These are phyloP conservation scores for Notospermus geniculatus DNA, from an alignment of 1,140 invertebrate genomes.

Conservation along the genomic window DNA sequence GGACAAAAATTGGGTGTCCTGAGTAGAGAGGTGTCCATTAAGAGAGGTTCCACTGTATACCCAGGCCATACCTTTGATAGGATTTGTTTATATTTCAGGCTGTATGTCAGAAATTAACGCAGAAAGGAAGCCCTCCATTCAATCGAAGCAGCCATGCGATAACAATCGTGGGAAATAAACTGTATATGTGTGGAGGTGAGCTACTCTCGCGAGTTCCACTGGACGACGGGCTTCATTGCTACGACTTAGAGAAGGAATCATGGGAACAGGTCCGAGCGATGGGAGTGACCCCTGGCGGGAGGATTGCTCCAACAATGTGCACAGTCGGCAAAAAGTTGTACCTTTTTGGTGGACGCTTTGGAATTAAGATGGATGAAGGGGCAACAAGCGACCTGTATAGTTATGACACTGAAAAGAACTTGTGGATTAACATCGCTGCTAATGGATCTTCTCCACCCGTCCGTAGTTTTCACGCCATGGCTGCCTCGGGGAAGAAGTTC, in stretches of 20 bases:
- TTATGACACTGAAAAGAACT: slow-evolving; percentile 20
- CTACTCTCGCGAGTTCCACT: slow-evolving; percentile 29
- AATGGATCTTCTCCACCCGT: slow-evolving; percentile 17
- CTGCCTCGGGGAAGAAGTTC: slow-evolving; percentile 15
- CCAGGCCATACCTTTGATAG: too few species aligned
- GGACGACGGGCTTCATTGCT: slow-evolving; percentile 24
- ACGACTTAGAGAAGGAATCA: slow-evolving; percentile 19
- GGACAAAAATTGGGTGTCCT: too few species aligned
- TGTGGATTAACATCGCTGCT: slow-evolving; percentile 21
- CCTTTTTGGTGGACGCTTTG: slow-evolving; percentile 32
- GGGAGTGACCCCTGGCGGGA: neutral
- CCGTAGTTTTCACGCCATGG: slow-evolving; percentile 34
- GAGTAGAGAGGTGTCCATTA: too few species aligned
- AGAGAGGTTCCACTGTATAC: too few species aligned
- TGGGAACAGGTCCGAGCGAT: slow-evolving; percentile 21
- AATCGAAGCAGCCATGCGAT: slow-evolving; percentile 32
- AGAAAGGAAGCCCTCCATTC: slow-evolving; percentile 16
- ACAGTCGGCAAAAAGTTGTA: slow-evolving; percentile 22
- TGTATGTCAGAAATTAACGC: slow-evolving; percentile 14
- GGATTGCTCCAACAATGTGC: slow-evolving; percentile 20
- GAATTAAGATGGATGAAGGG: slow-evolving; percentile 23
- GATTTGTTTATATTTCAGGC: slow-evolving; percentile 19
- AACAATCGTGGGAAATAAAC: slow-evolving; percentile 19
- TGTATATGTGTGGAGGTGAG: slow-evolving; percentile 35
- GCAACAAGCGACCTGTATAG: slow-evolving; percentile 24